Percentiles rank a stretch among this genome's conserved stretches.
phyloP scores from a whole-genome alignment of 2,888 invertebrate genomes.

The Drosophila fungiperda region DNA sequence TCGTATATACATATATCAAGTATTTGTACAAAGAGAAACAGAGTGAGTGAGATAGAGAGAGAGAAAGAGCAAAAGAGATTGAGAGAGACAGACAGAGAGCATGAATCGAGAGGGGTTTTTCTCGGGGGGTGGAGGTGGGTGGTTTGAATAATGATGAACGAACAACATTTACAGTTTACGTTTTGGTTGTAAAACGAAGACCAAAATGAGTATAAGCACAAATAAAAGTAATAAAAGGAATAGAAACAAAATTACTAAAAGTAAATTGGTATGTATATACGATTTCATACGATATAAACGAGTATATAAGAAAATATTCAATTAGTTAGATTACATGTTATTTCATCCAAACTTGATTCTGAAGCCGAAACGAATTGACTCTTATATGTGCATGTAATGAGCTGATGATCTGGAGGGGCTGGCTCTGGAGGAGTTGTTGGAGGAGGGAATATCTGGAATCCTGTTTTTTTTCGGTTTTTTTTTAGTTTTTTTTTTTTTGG shows the following conservation, averaged over 20 bases:
- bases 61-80: not conserved
- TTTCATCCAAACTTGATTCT: conserved; percentile 89
- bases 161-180: conserved; percentile 52
- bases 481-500: conserved; percentile 31
- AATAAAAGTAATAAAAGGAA: conserved; percentile 52
- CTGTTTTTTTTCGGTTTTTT: conserved; percentile 84
- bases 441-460: conserved; percentile 93
- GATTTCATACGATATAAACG: conserved; percentile 60
- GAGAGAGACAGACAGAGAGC: conserved; percentile 3
- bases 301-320: conserved; percentile 75
- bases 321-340: conserved; percentile 87
- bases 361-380: conserved; percentile 87
- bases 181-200: conserved; percentile 57
- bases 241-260: conserved; percentile 37
- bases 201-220: conserved; percentile 56
- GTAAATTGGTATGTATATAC: conserved; percentile 45
- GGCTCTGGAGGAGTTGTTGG: conserved; percentile 94
- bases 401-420: conserved; percentile 92
- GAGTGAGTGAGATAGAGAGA: not conserved
- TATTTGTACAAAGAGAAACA: conserved; percentile 30
- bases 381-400: conserved; percentile 86
- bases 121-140: not conserved
- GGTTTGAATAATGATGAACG: conserved; percentile 25
- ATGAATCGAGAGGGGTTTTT: conserved; percentile 4
- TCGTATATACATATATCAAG: not conserved